phyloP scores from a whole-genome alignment of 2,888 invertebrate genomes.

The Leptinotarsa peninsularis region DNA sequence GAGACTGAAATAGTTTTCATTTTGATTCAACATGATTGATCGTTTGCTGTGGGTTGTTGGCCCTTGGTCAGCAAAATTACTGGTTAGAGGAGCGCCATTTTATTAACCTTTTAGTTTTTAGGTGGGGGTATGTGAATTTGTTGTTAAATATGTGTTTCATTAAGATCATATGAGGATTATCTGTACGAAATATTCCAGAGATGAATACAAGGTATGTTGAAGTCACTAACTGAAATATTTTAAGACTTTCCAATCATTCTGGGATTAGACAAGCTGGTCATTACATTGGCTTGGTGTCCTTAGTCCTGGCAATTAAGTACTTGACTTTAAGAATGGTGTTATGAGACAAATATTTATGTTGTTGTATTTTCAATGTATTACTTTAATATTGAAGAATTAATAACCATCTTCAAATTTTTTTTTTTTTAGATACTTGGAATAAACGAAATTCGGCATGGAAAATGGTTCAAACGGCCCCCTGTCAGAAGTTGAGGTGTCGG shows the following conservation, averaged over 20 bases:
- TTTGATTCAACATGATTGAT: neutral
- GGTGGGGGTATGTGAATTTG: constrained; percentile 62
- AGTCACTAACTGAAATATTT: constrained; percentile 19
- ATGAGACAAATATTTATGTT: constrained; percentile 29
- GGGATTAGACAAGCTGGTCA: neutral
- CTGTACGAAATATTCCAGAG: constrained; percentile 36
- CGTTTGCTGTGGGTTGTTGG: neutral
- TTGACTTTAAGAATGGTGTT: constrained; percentile 12
- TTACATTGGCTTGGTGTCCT: constrained; percentile 25
- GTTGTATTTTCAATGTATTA: constrained; percentile 31
- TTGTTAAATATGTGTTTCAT: constrained; percentile 52
- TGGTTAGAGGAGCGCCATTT: constrained; percentile 61
- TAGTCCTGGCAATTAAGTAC: constrained; percentile 29
- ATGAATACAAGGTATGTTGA: constrained; percentile 45
- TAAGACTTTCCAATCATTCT: constrained; percentile 6
- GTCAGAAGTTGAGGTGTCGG: constrained; percentile 51
- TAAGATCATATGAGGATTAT: constrained; percentile 38
- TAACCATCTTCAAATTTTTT: constrained; percentile 18
- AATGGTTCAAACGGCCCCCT: constrained; percentile 61
- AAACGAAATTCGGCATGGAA: constrained; percentile 61
- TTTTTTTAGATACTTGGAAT: constrained; percentile 34
- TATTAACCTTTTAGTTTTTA: constrained; percentile 66
- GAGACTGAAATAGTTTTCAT: neutral
- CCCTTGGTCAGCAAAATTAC: constrained; percentile 26
- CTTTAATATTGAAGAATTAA: constrained; percentile 36